Base-by-base conservation (phyloP, 2,113 vertebrate species). In the Chamaea fasciata region DNA sequence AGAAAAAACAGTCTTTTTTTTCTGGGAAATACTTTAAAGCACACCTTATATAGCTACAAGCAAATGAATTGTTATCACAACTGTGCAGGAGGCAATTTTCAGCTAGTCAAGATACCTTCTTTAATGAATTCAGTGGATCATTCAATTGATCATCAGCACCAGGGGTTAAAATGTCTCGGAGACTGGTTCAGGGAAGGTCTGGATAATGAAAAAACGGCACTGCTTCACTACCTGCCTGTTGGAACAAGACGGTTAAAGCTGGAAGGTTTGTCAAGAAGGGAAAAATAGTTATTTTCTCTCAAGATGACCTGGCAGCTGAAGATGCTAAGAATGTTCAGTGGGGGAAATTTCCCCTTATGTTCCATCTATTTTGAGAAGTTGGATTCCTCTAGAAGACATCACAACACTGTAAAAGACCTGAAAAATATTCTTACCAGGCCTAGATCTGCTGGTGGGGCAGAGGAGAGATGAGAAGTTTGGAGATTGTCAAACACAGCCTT, bases 111-210 rank as follows among this genome's bases (percentile, higher is more conserved):
- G 49, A 28, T 15, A 18, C 4, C 55, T 39, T 35, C 20, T 82
- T 59, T 42, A 41, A 13, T 39, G 8, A 87, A 16, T 83, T 79
- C 53, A 60, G 27, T 26, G 13, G 4, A 44, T 60, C 44, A 44
- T 15, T 64, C 22, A 50, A 37, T 11, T 26, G 11, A 8, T 18
- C 42, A 83, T 6, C 39, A 31, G 46, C 13, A 62, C 4, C 24
- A 37, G 6, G 2, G 9, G 2, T 24, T 57, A 39, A 79, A 67
- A 49, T 1, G 0, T 63, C 47, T 57, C 5, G 0, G 9, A 49
- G 19, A 50, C 22, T 41, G 13, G 4, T 31, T 79, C 0, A 0
- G 27, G 4, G 15, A 75, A 75, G 28, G 19, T 50, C 52, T 91
- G 42, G n/a, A 49, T 31, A 80, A 39, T 7, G 13, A 71, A 81